Conservation (phyloP, 2,888 invertebrate genomes). For the Drosophila pseudotalamancana region DNA sequence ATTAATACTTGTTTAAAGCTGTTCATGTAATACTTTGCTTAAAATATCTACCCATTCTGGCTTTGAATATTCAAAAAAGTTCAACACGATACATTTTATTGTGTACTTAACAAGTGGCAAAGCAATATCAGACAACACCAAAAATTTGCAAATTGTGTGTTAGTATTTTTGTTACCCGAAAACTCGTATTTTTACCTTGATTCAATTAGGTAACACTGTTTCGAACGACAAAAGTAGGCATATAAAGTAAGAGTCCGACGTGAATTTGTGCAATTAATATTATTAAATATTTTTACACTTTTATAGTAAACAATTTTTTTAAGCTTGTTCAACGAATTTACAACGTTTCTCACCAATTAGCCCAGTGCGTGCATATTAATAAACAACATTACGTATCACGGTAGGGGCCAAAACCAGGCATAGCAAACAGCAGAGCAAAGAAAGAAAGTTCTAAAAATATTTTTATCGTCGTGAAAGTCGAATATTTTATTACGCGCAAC, state of each 20-base stretch:
- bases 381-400: conserved; percentile 65
- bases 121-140: too few species aligned
- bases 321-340: conserved; percentile 34
- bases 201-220: conserved; percentile 35
- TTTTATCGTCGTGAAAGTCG: conserved; percentile 65
- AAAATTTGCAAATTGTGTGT: too few species aligned
- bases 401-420: conserved; percentile 52
- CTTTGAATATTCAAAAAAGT: too few species aligned
- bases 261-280: conserved; percentile 56
- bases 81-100: too few species aligned
- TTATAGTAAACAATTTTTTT: conserved; percentile 37
- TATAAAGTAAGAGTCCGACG: conserved; percentile 46
- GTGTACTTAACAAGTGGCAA: too few species aligned
- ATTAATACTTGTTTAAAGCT: too few species aligned
- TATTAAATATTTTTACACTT: conserved; percentile 46
- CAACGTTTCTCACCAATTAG: conserved; percentile 26
- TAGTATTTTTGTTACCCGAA: conserved; percentile 11
- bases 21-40: too few species aligned
- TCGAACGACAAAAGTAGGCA: conserved; percentile 38
- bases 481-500: conserved; percentile 55
- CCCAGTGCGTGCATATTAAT: conserved; percentile 62
- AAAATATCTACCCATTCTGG: too few species aligned
- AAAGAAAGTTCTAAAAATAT: conserved; percentile 75
- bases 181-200: neutral
- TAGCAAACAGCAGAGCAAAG: conserved; percentile 53